phyloP scores from a whole-genome alignment of 2,888 invertebrate genomes.

The Pseudoips prasinana region DNA sequence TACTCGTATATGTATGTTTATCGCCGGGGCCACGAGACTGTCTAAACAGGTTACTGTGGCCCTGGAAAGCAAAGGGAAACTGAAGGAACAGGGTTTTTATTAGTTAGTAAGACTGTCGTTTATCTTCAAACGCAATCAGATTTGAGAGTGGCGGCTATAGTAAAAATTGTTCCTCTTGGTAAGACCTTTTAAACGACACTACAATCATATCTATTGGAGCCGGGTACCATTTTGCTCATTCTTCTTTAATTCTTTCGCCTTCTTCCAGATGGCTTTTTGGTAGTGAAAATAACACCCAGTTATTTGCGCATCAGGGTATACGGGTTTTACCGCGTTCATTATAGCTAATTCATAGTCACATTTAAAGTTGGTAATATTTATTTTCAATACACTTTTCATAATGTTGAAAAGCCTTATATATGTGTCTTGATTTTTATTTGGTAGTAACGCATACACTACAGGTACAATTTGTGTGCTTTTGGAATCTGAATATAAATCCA shows the following conservation, averaged over 20 bases:
- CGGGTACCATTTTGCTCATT: too few species aligned
- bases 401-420: slow-evolving; percentile 7
- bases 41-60: too few species aligned
- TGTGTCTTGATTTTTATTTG: slow-evolving; percentile 7
- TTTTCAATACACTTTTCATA: slow-evolving; percentile 7
- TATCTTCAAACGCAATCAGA: too few species aligned
- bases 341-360: slow-evolving; percentile 11
- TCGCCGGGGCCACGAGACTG: too few species aligned
- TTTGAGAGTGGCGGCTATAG: too few species aligned
- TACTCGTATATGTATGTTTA: too few species aligned
- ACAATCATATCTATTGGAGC: too few species aligned
- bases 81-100: too few species aligned
- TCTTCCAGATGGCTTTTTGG: slow-evolving; percentile 2
- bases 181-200: too few species aligned
- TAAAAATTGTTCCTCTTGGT: too few species aligned
- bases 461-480: slow-evolving; percentile 6
- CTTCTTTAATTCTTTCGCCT: slow-evolving; percentile 2
- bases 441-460: slow-evolving; percentile 6
- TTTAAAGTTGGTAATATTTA: slow-evolving; percentile 9
- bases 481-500: neutral
- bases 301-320: slow-evolving; percentile 3
- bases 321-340: slow-evolving; percentile 9
- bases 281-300: slow-evolving; percentile 7
- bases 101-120: too few species aligned
- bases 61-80: too few species aligned